These are phyloP conservation scores for Trachythela sp. DNA, from an alignment of 64 coral and sea anemone species.

Conservation along the genomic window DNA sequence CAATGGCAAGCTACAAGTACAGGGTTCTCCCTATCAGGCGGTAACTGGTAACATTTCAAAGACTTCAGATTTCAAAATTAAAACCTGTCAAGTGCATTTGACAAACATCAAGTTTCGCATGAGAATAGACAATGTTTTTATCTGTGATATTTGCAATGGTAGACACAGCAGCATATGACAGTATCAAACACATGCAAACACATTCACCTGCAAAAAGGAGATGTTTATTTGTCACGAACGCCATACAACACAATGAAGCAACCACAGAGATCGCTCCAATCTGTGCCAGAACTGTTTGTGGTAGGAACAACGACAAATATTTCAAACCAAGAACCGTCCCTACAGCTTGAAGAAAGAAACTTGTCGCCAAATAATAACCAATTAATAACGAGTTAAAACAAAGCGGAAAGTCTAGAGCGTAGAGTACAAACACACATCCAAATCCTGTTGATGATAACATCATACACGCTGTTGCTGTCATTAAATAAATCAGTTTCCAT, in stretches of 20 bases:
- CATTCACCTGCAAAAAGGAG: slow-evolving; percentile 67
- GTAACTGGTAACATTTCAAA: too few species aligned
- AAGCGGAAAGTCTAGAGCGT: slow-evolving; percentile 76
- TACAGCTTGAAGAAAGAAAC: slow-evolving; percentile 83
- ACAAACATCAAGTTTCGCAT: too few species aligned
- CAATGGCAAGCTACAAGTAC: too few species aligned
- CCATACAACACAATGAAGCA: slow-evolving; percentile 69
- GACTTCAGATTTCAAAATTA: too few species aligned
- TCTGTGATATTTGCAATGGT: too few species aligned
- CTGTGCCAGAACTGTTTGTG: slow-evolving; percentile 62
- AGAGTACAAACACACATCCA: slow-evolving; percentile 84
- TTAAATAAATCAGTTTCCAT: slow-evolving; percentile 61
- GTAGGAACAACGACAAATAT: slow-evolving; percentile 61
- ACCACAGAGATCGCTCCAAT: slow-evolving; percentile 65
- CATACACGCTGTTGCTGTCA: slow-evolving; percentile 81
- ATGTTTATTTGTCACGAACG: slow-evolving; percentile 71
- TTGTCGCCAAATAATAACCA: slow-evolving; percentile 82
- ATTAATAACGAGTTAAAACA: slow-evolving; percentile 88
- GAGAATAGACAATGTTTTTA: too few species aligned
- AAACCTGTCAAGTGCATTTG: too few species aligned
- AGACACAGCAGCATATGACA: too few species aligned
- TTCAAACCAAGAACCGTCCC: slow-evolving; percentile 77
- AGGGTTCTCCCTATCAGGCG: too few species aligned
- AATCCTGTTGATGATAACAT: slow-evolving; percentile 86
- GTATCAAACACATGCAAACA: too few species aligned